phyloP scores from a whole-genome alignment of 1,140 invertebrate species.

The Zeugodacus cucurbitae region DNA sequence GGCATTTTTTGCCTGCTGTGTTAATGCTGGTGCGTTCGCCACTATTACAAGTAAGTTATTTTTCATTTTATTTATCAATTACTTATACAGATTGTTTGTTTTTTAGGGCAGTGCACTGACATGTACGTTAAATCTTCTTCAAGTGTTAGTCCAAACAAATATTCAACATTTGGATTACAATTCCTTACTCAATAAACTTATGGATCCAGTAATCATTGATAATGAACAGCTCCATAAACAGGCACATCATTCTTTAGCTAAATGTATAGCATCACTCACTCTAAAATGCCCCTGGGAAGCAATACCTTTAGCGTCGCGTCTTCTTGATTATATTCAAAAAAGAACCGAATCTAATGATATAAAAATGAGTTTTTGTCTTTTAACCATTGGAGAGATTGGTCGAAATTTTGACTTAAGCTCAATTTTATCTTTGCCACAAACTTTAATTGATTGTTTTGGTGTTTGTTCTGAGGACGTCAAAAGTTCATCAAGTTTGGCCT shows the following conservation, averaged over 20 bases:
- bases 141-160: conserved; percentile 85
- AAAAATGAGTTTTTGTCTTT: conserved; percentile 89
- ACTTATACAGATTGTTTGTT: not conserved
- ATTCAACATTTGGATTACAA: conserved; percentile 83
- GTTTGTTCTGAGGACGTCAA: conserved; percentile 89
- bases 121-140: conserved; percentile 92
- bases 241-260: conserved; percentile 92
- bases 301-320: conserved; percentile 83
- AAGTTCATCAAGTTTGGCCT: conserved; percentile 94
- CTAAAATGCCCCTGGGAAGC: conserved; percentile 80
- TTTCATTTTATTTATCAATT: not conserved
- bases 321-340: conserved; percentile 85
- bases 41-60: conserved; percentile 76
- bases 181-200: conserved; percentile 80
- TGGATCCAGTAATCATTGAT: conserved; percentile 68
- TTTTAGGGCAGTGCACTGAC: conserved; percentile 83
- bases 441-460: conserved; percentile 81
- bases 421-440: conserved; percentile 78
- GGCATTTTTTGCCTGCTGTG: conserved; percentile 84
- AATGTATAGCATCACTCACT: conserved; percentile 93
- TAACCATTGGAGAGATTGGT: conserved; percentile 97
- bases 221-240: conserved; percentile 71
- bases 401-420: conserved; percentile 89
- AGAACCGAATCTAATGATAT: conserved; percentile 75
- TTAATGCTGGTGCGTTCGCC: conserved; percentile 90